A percentile compares a stretch with the other conserved stretches of the same genome.
These are phyloP conservation scores for Pipistrellus pipistrellus DNA, from an alignment of 2,797 vertebrate species.

Conservation along the genomic window DNA sequence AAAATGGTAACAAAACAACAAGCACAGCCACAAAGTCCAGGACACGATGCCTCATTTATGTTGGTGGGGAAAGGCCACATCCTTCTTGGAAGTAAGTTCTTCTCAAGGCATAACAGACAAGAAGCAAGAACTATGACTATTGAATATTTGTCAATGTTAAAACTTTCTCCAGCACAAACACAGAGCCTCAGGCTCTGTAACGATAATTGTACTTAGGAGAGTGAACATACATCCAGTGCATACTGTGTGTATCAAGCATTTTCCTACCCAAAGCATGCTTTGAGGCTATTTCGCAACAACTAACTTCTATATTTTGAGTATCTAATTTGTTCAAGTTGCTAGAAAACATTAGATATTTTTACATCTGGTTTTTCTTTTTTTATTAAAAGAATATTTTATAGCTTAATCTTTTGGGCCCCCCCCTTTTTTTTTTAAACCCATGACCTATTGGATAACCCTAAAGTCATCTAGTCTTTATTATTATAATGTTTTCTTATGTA, in stretches of 20 bases:
- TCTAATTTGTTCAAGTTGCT: slow-evolving; percentile 34
- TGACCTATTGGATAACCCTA: slow-evolving; percentile 26
- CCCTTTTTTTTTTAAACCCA: not conserved
- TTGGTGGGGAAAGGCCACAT: not conserved
- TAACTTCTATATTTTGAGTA: slow-evolving; percentile 21
- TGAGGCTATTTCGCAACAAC: not conserved
- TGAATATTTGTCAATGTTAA: not conserved
- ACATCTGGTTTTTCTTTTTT: slow-evolving; percentile 19
- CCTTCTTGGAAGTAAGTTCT: not conserved
- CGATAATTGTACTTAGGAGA: not conserved
- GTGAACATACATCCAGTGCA: not conserved
- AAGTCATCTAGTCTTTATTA: slow-evolving; percentile 36
- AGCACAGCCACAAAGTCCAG: not conserved
- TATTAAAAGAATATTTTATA: slow-evolving; percentile 24
- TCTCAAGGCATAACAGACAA: not conserved
- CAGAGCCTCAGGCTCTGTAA: not conserved
- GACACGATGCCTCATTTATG: not conserved
- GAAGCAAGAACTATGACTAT: not conserved
- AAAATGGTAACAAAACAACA: not conserved
- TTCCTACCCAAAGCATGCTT: not conserved
- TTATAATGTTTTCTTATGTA: slow-evolving; percentile 54
- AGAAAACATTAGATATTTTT: slow-evolving; percentile 1
- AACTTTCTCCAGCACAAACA: not conserved
- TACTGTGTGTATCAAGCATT: not conserved
- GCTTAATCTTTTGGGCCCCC: not conserved